Conservation (phyloP, 2,113 vertebrate species). For the Ascaphus truei region DNA sequence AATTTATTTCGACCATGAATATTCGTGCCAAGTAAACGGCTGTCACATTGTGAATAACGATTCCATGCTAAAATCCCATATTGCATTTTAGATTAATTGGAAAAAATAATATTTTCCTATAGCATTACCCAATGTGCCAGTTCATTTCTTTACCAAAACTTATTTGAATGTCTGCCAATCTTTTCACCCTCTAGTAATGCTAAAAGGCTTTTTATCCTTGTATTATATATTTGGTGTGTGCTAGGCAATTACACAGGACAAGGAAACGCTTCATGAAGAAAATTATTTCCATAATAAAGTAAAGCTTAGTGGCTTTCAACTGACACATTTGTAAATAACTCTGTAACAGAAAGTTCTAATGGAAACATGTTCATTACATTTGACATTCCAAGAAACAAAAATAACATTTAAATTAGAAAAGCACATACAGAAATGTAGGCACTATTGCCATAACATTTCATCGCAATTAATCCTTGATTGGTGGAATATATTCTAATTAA, state of each 20-base stretch:
- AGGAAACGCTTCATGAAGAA: not conserved
- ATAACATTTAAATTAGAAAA: not conserved
- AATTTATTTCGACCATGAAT: conserved; percentile 32
- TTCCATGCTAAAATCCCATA: not conserved
- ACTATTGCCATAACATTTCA: not conserved
- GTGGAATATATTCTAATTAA: not conserved
- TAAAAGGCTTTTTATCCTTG: conserved; percentile 12
- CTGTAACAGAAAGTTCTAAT: not conserved
- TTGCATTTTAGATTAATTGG: conserved; percentile 15
- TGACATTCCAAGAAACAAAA: not conserved
- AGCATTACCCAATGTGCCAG: conserved; percentile 7
- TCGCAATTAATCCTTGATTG: not conserved
- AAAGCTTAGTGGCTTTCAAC: not conserved
- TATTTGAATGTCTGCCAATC: conserved; percentile 2
- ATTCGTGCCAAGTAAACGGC: not conserved
- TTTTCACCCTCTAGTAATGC: conserved; percentile 16
- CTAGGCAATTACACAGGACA: not conserved
- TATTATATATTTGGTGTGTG: not conserved
- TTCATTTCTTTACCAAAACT: not conserved
- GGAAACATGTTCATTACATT: not conserved
- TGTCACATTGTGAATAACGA: conserved; percentile 21
- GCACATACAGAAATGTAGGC: not conserved
- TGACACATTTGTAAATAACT: not conserved
- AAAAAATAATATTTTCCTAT: not conserved
- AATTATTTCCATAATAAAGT: not conserved